Evolutionary conservation across 2,888 invertebrate genomes (phyloP), one percentile per base, ranked within the genome.

Genomic region (Meta bourneti): DNA sequence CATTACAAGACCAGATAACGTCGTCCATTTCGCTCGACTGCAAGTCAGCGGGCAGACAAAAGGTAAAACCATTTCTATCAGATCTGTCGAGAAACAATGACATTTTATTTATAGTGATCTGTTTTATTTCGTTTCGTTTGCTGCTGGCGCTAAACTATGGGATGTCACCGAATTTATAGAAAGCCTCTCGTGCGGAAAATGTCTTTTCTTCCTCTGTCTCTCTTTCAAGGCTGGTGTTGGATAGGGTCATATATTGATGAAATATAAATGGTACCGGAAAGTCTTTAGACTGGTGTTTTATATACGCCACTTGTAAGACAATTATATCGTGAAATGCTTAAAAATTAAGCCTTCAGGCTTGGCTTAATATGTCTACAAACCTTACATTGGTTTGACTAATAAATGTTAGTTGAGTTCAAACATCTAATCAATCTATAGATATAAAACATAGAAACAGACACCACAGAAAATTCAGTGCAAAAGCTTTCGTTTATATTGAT

Each of bases 91-190:
- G 52, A 78, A 54, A 78, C 78, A 78, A 78, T 52, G 78, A 78
- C 78, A 78, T 78, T 52, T 78, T 78, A 78, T 54, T 54, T 78
- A 52, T 78, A 54, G 78, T 52, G 78, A 78, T 8, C 19, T 52
- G 78, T 78, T 78, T 78, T 52, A 78, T 78, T 78, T 78, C 78
- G 52, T 52, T 78, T 78, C 6, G 16, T 51, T 52, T 78, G 52
- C 9, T 19, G 19, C 78, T 52, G 20, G 19, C 19, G 4, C 54
- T 52, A 19, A 54, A 52, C 78, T 52, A 19, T 13, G 52, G 19
- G 20, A 78, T 54, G 78, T 78, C 78, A 54, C 52, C 11, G 20
- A 20, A 78, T 78, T 78, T 78, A 78, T 78, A 78, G 75, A n/a
- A 48, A 75, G 19, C n/a, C 54, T 16, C 52, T 54, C 19, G 11